Evolutionary conservation across 2,797 vertebrate genomes (phyloP).

Genomic region (Limosa lapponica): DNA sequence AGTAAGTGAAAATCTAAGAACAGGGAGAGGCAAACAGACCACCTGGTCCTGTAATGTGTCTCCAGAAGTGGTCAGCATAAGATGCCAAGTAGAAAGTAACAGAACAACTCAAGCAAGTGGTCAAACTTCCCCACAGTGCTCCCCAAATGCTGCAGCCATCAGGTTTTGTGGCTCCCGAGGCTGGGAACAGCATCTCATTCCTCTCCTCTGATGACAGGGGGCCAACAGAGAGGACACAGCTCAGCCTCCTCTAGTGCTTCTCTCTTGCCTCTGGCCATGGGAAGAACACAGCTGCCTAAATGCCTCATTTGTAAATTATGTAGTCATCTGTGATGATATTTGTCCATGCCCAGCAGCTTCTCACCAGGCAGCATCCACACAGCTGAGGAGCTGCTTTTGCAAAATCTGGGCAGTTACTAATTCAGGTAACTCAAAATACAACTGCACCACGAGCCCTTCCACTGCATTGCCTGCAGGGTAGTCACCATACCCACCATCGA

Average conservation of each 20-base stretch:
- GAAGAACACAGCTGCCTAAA: not conserved
- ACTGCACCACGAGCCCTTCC: not conserved
- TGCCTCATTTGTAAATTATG: not conserved
- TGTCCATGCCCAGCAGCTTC: not conserved
- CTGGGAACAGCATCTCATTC: not conserved
- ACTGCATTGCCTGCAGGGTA: not conserved
- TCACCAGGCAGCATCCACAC: not conserved
- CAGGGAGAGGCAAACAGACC: not conserved
- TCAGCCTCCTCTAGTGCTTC: not conserved
- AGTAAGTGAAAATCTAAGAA: not conserved
- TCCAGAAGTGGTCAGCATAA: not conserved
- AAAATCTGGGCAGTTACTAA: not conserved
- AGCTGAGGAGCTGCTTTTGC: not conserved
- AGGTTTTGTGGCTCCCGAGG: not conserved
- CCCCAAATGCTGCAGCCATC: not conserved
- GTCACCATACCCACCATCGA: not conserved
- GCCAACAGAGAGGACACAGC: not conserved
- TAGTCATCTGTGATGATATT: not conserved
- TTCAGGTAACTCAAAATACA: not conserved
- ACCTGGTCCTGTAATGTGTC: not conserved
- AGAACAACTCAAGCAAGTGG: not conserved
- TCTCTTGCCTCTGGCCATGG: not conserved
- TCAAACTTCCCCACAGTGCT: not conserved
- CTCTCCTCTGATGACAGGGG: rapidly evolving
- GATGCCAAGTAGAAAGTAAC: not conserved